Conservation (phyloP, 2,797 vertebrate species). For the Pterois miles region DNA sequence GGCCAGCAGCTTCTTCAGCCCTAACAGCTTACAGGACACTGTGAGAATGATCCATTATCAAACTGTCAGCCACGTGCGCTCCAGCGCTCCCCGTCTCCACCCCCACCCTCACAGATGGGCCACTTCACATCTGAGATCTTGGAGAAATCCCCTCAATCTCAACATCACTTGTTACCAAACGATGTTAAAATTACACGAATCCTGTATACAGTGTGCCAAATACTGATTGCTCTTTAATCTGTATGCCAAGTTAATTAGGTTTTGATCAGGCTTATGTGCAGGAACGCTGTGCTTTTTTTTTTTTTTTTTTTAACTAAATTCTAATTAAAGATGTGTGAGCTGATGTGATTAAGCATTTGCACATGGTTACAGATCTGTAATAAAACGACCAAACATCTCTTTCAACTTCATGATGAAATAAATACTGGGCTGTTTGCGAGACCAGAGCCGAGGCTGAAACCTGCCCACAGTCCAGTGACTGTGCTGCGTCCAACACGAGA, state of each 20-base stretch:
- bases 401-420: background rate
- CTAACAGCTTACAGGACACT: slow-evolving; percentile 66
- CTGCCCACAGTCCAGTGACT: slow-evolving; percentile 18
- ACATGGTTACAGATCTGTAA: slow-evolving; percentile 1
- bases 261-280: slow-evolving; percentile 3
- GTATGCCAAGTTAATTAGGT: slow-evolving; percentile 16
- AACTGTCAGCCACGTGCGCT: slow-evolving; percentile 28
- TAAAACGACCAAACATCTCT: background rate
- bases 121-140: slow-evolving; percentile 42
- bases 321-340: slow-evolving; percentile 21
- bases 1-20: slow-evolving; percentile 49
- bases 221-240: slow-evolving; percentile 10
- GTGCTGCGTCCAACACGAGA: background rate
- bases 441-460: slow-evolving; percentile 11
- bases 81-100: background rate
- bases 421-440: slow-evolving; percentile 1
- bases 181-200: background rate
- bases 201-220: background rate
- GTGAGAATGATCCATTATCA: slow-evolving; percentile 77
- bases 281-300: background rate
- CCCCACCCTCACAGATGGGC: slow-evolving; percentile 38
- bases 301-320: background rate
- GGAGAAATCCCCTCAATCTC: background rate
- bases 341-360: background rate
- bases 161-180: background rate